These are phyloP conservation scores for Cylindroiulus punctatus DNA, from an alignment of 2,888 invertebrate genomes.

Conservation along the genomic window DNA sequence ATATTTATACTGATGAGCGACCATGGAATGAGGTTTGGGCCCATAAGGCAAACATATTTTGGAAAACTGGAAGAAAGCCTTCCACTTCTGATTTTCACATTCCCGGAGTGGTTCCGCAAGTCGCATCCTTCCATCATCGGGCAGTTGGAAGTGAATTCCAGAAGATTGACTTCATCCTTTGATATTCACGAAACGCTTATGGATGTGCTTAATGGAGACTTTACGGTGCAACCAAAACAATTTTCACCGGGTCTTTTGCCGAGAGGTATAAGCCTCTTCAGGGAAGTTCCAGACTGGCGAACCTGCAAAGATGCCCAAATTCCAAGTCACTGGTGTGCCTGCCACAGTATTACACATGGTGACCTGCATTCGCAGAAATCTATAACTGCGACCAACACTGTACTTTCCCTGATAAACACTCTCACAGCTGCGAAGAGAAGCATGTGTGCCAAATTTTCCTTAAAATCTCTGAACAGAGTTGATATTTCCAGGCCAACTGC, in stretches of 20 bases:
- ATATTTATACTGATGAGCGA: constrained; percentile 43
- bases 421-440: no score
- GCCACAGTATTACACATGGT: constrained; percentile 75
- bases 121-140: constrained; percentile 73
- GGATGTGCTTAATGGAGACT: neutral
- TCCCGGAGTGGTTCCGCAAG: constrained; percentile 78
- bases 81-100: constrained; percentile 78
- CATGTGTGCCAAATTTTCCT: no score
- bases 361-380: no score
- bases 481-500: no score
- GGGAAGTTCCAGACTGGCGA: constrained; percentile 75
- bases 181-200: constrained; percentile 75
- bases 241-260: constrained; percentile 73
- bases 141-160: constrained; percentile 70
- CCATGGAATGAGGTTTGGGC: constrained; percentile 48
- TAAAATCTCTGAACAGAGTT: no score
- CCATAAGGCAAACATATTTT: constrained; percentile 25
- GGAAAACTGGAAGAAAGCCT: constrained; percentile 78
- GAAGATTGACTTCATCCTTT: constrained; percentile 82
- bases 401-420: no score
- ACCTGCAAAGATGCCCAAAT: constrained; percentile 82
- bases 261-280: constrained; percentile 70
- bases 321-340: constrained; percentile 87
- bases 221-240: constrained; percentile 75
- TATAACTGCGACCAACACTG: no score